These are phyloP conservation scores for Tinea trinotella DNA, from an alignment of 2,888 invertebrate species.

Conservation along the genomic window DNA sequence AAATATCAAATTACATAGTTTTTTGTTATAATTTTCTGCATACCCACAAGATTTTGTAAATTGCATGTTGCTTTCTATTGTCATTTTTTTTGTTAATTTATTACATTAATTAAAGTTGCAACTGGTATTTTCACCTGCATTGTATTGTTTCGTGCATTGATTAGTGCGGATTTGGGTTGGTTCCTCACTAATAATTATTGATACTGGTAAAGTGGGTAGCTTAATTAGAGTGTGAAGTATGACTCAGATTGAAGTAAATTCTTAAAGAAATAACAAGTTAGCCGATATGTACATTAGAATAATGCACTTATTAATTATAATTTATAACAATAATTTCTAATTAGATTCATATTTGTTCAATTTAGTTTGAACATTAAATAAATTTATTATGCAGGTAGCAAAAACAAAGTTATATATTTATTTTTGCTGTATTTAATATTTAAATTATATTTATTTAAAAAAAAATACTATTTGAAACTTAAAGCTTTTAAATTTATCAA, in stretches of 20 bases:
- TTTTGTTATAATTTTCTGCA: conserved; percentile 35
- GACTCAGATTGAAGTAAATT: conserved; percentile 50
- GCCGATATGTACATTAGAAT: not conserved
- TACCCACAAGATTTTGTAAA: conserved; percentile 42
- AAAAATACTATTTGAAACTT: no score
- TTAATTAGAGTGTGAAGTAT: conserved; percentile 69
- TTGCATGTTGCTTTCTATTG: conserved; percentile 13
- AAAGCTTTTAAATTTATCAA: no score
- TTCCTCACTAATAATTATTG: conserved; percentile 55
- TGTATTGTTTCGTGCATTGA: conserved; percentile 52
- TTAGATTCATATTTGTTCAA: no score
- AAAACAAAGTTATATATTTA: no score
- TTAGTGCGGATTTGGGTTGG: conserved; percentile 53
- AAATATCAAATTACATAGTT: no score
- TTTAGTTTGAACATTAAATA: no score
- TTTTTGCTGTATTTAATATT: no score
- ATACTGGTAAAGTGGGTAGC: conserved; percentile 60
- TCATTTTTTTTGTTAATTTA: not conserved
- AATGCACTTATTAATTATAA: not conserved
- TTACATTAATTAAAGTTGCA: conserved; percentile 19
- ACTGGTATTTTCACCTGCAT: conserved; percentile 43
- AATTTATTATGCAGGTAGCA: no score
- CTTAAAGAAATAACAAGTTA: not conserved
- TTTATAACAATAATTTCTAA: not conserved
- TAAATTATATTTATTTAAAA: no score